Evolutionary conservation across 2,113 vertebrate genomes (phyloP).

Genomic region (Tonatia bakeri): DNA sequence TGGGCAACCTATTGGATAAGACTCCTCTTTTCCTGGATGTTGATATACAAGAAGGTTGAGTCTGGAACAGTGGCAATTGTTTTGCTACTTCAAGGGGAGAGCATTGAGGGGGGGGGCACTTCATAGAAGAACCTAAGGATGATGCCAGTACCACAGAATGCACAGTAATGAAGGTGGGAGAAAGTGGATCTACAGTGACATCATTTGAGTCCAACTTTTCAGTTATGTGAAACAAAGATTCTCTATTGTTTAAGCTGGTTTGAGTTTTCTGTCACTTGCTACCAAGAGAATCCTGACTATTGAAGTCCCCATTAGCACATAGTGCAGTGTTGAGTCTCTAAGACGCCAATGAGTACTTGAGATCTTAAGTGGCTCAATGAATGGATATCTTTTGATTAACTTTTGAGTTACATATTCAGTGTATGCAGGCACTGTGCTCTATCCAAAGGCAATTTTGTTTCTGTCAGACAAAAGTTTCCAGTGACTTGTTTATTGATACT

Average conservation of each 20-base stretch:
- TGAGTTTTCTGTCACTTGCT: background rate
- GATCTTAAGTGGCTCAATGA: constrained; percentile 10
- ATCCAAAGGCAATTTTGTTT: constrained; percentile 38
- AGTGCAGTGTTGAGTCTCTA: background rate
- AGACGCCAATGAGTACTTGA: background rate
- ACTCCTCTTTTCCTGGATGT: background rate
- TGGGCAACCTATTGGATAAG: background rate
- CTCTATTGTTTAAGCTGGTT: background rate
- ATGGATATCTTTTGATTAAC: constrained; percentile 14
- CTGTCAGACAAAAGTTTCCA: constrained; percentile 9
- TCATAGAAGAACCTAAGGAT: background rate
- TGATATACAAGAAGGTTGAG: background rate
- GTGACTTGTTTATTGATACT: constrained; percentile 10
- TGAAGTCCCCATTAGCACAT: background rate
- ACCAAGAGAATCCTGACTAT: background rate
- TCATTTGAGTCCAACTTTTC: background rate
- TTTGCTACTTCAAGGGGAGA: background rate
- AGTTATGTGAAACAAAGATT: background rate
- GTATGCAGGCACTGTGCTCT: background rate
- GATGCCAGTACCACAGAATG: background rate
- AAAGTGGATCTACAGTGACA: background rate
- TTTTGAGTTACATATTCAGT: constrained; percentile 32
- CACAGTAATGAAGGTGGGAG: background rate
- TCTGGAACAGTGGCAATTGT: background rate
- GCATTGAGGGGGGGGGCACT: background rate